Evolutionary conservation across 2,113 vertebrate genomes (phyloP), one percentile per base, ranked within the genome.

Genomic region (Odontophorus gujanensis): DNA sequence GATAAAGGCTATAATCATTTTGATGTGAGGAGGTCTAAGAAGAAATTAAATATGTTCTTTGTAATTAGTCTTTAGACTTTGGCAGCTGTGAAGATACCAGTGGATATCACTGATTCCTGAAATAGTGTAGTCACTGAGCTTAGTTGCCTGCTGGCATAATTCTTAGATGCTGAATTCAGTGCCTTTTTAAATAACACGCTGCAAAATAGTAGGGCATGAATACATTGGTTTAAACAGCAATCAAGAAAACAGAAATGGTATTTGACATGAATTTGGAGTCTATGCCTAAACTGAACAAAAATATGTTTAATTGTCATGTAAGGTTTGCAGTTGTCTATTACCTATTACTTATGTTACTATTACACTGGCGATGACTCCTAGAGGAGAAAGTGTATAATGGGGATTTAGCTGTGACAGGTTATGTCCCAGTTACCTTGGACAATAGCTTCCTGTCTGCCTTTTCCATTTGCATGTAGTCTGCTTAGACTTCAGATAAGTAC

Each of bases 261-360:
- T 53, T 85, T 83, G 16, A 71, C 21, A 71, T 62, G 71, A 55
- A 88, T 85, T 14, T 30, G 30, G 18, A 42, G 11, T 59, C 66
- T 67, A 1, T 81, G 12, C 51, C 26, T 67, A 55, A 63, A 28
- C 6, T 26, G 25, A 81, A 51, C n/a, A 82, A 53, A 63, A 80
- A 69, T 28, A 0, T 0, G 0, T 51, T 83, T 17, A 30, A 42
- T 19, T 57, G 14, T 81, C 40, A 51, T 13, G 19, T 36, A 74
- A 71, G 38, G 13, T 22, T 73, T 91, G 24, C 26, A 45, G 36
- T 74, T 87, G 14, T 38, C 22, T 30, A 2, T 42, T 36, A 32
- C 16, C 14, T 63, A 2, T 57, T 57, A 47, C 51, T 30, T 55
- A 18, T 63, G 2, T 42, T 36, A 32, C 26, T 65, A 2, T 51